phyloP scores from a whole-genome alignment of 2,888 invertebrate species.

The Danaus chrysippus region DNA sequence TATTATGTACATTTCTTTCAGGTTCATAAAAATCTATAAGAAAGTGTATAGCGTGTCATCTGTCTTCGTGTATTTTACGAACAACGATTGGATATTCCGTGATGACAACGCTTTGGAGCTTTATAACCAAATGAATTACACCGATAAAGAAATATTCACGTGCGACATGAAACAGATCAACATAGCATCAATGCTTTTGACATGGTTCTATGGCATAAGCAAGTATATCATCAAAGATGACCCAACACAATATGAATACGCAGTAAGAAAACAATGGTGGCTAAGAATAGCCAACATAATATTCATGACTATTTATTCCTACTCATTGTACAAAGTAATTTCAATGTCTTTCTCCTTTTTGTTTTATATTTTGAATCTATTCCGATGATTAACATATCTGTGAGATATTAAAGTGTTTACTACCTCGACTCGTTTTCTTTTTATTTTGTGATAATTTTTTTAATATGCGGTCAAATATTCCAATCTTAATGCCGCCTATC shows the following conservation, averaged over 20 bases:
- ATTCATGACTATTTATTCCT: slow-evolving; percentile 7
- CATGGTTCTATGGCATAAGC: slow-evolving; percentile 37
- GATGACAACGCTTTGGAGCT: slow-evolving; percentile 35
- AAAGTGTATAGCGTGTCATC: slow-evolving; percentile 31
- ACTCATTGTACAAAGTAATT: background rate
- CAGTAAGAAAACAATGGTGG: slow-evolving; percentile 33
- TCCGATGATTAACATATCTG: background rate
- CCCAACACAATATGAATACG: slow-evolving; percentile 27
- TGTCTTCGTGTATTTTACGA: slow-evolving; percentile 26
- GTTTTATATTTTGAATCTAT: background rate
- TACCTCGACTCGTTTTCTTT: no score
- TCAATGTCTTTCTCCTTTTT: background rate
- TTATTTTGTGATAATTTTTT: no score
- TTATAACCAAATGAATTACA: slow-evolving; percentile 28
- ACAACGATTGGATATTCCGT: slow-evolving; percentile 36
- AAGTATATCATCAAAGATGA: slow-evolving; percentile 37
- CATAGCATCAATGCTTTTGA: slow-evolving; percentile 30
- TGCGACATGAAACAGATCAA: slow-evolving; percentile 33
- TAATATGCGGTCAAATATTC: no score
- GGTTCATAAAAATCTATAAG: slow-evolving; percentile 4
- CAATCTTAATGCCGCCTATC: no score
- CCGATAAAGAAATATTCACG: slow-evolving; percentile 36
- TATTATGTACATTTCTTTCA: background rate
- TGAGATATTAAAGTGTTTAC: no score
- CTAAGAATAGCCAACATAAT: slow-evolving; percentile 13